Evolutionary conservation across 2,797 vertebrate species (phyloP).

Genomic region (Anguilla pacifica): DNA sequence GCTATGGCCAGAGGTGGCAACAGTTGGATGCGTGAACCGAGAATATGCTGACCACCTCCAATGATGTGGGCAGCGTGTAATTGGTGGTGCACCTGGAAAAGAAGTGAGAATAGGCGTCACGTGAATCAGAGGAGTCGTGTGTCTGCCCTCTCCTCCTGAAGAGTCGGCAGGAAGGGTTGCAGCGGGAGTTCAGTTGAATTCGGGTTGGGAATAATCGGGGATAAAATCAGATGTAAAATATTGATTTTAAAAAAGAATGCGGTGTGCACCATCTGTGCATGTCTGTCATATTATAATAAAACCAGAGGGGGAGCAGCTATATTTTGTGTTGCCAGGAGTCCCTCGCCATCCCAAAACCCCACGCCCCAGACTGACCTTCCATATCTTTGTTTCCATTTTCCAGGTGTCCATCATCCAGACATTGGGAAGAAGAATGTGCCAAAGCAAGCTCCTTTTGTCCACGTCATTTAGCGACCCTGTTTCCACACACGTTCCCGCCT

Average conservation of each 20-base stretch:
- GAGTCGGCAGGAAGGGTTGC: background rate
- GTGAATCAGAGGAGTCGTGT: no score
- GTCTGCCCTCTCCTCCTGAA: no score
- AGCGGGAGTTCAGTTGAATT: background rate
- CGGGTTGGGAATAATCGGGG: background rate
- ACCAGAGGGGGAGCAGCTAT: background rate
- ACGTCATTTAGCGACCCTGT: slow-evolving; percentile 38
- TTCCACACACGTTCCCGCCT: slow-evolving; percentile 41
- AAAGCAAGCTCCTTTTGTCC: slow-evolving; percentile 74
- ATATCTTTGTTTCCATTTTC: slow-evolving; percentile 58
- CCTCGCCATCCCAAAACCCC: background rate
- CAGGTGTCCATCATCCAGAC: slow-evolving; percentile 67
- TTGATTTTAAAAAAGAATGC: no score
- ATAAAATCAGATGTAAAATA: background rate
- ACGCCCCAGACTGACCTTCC: slow-evolving; percentile 49
- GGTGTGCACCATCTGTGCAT: no score
- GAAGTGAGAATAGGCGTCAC: no score
- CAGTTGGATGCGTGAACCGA: no score
- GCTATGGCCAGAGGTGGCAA: no score
- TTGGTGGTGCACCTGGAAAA: no score
- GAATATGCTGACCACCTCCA: no score
- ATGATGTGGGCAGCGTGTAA: no score
- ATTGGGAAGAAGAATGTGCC: slow-evolving; percentile 74
- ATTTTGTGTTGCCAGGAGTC: background rate
- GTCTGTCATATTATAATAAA: background rate